A percentile compares a stretch with the other conserved stretches of the same genome.
Evolutionary conservation across 1,140 invertebrate genomes (phyloP).

Genomic region (Phocides pigmalion): DNA sequence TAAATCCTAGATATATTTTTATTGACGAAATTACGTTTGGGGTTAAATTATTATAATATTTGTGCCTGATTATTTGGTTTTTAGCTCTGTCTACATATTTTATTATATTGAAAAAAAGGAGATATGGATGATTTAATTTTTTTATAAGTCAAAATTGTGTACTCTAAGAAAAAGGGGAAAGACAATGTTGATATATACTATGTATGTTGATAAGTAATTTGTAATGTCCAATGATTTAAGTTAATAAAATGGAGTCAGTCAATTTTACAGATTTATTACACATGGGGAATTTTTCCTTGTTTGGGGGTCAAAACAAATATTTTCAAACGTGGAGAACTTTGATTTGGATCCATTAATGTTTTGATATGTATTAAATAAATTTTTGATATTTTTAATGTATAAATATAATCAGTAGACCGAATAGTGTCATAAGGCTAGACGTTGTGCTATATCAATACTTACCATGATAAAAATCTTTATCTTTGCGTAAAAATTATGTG

Average conservation of each 20-base stretch:
- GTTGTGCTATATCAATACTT: constrained; percentile 15
- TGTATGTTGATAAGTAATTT: too few species aligned
- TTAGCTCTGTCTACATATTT: not conserved
- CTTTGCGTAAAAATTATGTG: constrained; percentile 48
- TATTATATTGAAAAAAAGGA: not conserved
- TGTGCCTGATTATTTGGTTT: not conserved
- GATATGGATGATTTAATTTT: not conserved
- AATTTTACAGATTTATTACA: too few species aligned
- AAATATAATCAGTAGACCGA: constrained; percentile 1
- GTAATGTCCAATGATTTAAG: too few species aligned
- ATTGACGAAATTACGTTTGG: not conserved
- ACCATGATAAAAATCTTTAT: constrained; percentile 32
- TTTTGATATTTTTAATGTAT: not conserved
- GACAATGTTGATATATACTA: too few species aligned
- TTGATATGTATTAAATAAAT: constrained; percentile 19
- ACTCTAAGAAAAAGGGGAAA: not conserved
- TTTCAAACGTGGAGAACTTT: constrained; percentile 4
- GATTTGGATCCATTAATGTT: constrained; percentile 29
- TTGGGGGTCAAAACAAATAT: not conserved
- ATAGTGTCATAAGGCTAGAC: constrained; percentile 2
- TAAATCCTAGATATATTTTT: not conserved
- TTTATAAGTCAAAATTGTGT: not conserved
- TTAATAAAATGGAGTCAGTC: too few species aligned
- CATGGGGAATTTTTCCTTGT: too few species aligned
- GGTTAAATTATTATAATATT: constrained; percentile 3